Conservation (phyloP, 1,140 invertebrate species). For the Drosophila ironensis region DNA sequence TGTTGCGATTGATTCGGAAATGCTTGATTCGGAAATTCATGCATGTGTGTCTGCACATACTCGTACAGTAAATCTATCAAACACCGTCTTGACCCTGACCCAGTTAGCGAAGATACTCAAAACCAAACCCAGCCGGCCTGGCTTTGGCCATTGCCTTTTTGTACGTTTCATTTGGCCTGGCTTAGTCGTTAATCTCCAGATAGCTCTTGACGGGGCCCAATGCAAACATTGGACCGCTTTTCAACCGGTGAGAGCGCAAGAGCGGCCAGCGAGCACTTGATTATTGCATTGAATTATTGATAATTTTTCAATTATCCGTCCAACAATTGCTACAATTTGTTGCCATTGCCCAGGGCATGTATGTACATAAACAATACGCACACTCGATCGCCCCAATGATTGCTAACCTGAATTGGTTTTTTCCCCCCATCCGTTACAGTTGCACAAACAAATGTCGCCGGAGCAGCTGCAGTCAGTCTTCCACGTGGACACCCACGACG, state of each 20-base stretch:
- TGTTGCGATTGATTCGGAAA: constrained; percentile 46
- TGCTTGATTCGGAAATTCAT: constrained; percentile 39
- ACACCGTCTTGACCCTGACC: constrained; percentile 70
- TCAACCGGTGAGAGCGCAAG: background rate
- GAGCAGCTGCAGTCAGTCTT: constrained; percentile 91
- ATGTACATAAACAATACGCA: background rate
- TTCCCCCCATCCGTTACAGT: constrained; percentile 81
- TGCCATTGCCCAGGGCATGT: constrained; percentile 34
- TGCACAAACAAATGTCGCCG: constrained; percentile 92
- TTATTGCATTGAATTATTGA: constrained; percentile 73
- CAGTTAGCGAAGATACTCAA: constrained; percentile 68
- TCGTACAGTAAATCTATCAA: constrained; percentile 56
- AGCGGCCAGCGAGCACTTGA: constrained; percentile 42
- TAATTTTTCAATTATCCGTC: constrained; percentile 68
- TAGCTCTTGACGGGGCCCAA: constrained; percentile 56
- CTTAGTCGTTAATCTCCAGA: constrained; percentile 73
- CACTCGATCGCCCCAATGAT: constrained; percentile 8
- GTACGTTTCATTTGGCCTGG: no score
- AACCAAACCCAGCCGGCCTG: constrained; percentile 23
- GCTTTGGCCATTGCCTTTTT: no score
- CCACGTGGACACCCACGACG: constrained; percentile 89
- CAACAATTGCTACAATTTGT: constrained; percentile 70
- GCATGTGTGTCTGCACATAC: constrained; percentile 17
- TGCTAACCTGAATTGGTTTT: constrained; percentile 15
- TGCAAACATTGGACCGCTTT: constrained; percentile 39